Percentiles rank a stretch among this genome's conserved stretches.
phyloP scores from a whole-genome alignment of 2,888 invertebrate genomes.

The Nemapogon koenigi region DNA sequence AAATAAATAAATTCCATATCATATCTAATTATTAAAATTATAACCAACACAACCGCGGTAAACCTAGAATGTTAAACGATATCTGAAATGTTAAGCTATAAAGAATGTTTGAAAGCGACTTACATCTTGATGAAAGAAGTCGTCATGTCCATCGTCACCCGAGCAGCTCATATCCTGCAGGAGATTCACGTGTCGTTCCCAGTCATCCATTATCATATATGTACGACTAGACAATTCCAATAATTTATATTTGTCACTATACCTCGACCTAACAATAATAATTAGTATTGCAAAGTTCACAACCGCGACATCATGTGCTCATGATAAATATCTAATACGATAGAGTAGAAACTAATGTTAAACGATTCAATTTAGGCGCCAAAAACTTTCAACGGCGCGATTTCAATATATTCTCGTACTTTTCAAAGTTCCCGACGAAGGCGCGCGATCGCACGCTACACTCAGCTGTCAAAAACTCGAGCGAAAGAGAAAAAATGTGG shows the following conservation, averaged over 20 bases:
- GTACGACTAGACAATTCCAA: too few relatives aligned
- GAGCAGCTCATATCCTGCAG: conserved; percentile 65
- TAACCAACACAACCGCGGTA: too few relatives aligned
- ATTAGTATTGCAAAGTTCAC: conserved; percentile 26
- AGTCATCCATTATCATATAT: conserved; percentile 60
- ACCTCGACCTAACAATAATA: conserved; percentile 1
- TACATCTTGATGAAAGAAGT: conserved; percentile 68
- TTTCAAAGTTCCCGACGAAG: too few relatives aligned
- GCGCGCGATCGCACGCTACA: conserved; percentile 49
- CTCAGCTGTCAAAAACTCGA: conserved; percentile 47
- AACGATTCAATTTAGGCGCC: conserved; percentile 47
- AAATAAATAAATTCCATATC: too few relatives aligned
- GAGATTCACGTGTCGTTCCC: conserved; percentile 67
- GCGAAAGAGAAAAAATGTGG: conserved; percentile 54
- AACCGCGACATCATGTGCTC: conserved; percentile 29
- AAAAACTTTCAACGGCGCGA: conserved; percentile 36
- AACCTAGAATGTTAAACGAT: too few relatives aligned
- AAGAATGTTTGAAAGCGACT: too few relatives aligned
- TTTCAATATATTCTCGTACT: too few relatives aligned
- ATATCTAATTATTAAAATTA: too few relatives aligned
- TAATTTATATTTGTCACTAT: too few relatives aligned
- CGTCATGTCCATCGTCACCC: conserved; percentile 60
- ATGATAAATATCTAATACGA: too few relatives aligned
- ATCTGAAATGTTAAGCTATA: too few relatives aligned
- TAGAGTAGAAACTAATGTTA: neutral